Percentiles rank a stretch among this genome's conserved stretches.
Evolutionary conservation across 2,888 invertebrate species (phyloP).

Genomic region (Pterostichus niger): DNA sequence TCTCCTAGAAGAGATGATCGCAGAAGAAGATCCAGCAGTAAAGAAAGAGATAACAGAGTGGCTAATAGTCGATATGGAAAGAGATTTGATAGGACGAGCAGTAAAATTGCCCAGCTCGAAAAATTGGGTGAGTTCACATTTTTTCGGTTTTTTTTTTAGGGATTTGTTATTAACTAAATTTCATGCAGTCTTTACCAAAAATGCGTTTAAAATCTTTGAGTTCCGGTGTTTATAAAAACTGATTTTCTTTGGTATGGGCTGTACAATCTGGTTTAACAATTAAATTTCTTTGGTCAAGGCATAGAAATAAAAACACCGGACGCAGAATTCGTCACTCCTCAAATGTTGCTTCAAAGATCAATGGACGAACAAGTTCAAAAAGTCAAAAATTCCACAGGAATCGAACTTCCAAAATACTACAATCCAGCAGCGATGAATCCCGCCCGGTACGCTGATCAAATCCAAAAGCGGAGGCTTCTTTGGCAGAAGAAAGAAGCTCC

Average conservation of each 20-base stretch:
- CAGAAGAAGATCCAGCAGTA: slow-evolving; percentile 72
- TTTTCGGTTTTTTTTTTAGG: neutral
- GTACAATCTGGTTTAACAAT: neutral
- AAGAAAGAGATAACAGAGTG: slow-evolving; percentile 72
- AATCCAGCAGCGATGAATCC: slow-evolving; percentile 87
- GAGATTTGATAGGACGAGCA: slow-evolving; percentile 77
- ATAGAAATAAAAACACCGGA: slow-evolving; percentile 75
- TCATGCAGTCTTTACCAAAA: slow-evolving; percentile 1
- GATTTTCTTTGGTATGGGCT: slow-evolving; percentile 19
- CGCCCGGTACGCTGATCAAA: slow-evolving; percentile 91
- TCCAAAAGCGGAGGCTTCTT: slow-evolving; percentile 94
- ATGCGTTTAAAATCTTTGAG: neutral
- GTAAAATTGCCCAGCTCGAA: slow-evolving; percentile 77
- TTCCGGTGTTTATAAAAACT: slow-evolving; percentile 4
- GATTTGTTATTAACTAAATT: neutral
- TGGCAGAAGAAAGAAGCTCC: slow-evolving; percentile 88
- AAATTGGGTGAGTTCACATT: slow-evolving; percentile 75
- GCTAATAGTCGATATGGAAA: slow-evolving; percentile 73
- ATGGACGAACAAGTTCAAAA: slow-evolving; percentile 76
- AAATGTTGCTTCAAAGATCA: slow-evolving; percentile 78
- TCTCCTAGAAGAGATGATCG: slow-evolving; percentile 70
- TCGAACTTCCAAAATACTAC: slow-evolving; percentile 84
- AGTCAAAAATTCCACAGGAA: slow-evolving; percentile 76
- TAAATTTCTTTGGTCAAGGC: slow-evolving; percentile 65
- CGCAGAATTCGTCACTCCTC: slow-evolving; percentile 79